Evolutionary conservation across 1,140 invertebrate genomes (phyloP).

Genomic region (Elymnias hypermnestra): DNA sequence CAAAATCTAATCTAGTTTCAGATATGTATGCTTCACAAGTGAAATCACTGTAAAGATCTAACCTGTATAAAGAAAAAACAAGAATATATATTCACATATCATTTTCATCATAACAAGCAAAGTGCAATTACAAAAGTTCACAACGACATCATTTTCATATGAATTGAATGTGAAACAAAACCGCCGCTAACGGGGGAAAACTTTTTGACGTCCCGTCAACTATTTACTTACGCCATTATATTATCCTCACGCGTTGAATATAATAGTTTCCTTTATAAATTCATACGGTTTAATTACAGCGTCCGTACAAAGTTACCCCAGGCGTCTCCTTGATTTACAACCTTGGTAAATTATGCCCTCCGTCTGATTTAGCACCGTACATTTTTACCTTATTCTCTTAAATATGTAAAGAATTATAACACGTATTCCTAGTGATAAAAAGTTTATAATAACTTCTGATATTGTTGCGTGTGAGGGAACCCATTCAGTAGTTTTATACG

Average conservation of each 20-base stretch:
- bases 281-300: constrained; percentile 39
- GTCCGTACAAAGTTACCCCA: constrained; percentile 20
- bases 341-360: constrained; percentile 42
- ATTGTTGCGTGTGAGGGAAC: constrained; percentile 1
- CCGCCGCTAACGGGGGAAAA: not conserved
- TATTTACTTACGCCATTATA: constrained; percentile 5
- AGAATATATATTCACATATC: too few species aligned
- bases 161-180: not conserved
- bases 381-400: constrained; percentile 37
- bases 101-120: not conserved
- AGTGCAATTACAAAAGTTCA: constrained; percentile 4
- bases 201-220: constrained; percentile 4
- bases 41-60: too few species aligned
- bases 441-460: not conserved
- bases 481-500: constrained; percentile 4
- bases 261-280: constrained; percentile 29
- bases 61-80: too few species aligned
- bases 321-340: constrained; percentile 45
- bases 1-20: too few species aligned
- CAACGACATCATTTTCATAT: not conserved
- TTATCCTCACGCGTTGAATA: constrained; percentile 19
- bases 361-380: constrained; percentile 43
- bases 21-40: too few species aligned
- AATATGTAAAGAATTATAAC: not conserved
- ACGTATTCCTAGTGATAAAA: not conserved